Conservation (phyloP, 2,113 vertebrate genomes). For the Mormyrus iriodes region DNA sequence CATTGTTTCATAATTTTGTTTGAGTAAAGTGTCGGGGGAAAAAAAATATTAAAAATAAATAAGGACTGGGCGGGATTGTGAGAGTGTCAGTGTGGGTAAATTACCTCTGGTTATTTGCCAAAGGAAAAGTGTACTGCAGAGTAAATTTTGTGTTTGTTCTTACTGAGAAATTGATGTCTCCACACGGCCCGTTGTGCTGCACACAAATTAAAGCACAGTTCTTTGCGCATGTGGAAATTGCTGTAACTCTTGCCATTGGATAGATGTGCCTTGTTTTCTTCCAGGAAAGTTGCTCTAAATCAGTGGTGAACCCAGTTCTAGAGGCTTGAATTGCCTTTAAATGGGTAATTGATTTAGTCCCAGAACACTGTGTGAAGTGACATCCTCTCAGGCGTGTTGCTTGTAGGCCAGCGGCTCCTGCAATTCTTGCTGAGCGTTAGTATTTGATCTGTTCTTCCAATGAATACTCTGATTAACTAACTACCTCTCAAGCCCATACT, state of each 20-base stretch:
- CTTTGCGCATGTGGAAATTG: neutral
- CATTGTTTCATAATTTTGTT: constrained; percentile 21
- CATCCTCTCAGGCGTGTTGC: neutral
- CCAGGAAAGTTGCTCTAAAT: neutral
- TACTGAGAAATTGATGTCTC: neutral
- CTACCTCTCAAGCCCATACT: neutral
- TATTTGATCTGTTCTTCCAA: neutral
- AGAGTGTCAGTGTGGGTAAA: neutral
- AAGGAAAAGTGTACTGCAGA: neutral
- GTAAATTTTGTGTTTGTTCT: neutral
- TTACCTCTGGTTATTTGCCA: neutral
- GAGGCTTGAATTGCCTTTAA: neutral
- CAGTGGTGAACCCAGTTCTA: neutral
- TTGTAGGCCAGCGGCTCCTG: neutral
- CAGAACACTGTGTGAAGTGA: neutral
- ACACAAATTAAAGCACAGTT: neutral
- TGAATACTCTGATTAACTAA: neutral
- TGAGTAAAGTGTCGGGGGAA: constrained; percentile 10
- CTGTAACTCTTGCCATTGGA: neutral
- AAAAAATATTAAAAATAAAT: constrained; percentile 14
- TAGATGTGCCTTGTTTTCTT: neutral
- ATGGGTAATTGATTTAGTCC: constrained; percentile 3
- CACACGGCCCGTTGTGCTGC: neutral
- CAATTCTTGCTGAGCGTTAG: neutral
- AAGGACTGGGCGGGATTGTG: neutral